Conservation (phyloP, 2,797 vertebrate genomes). For the Onychomys torridus region DNA sequence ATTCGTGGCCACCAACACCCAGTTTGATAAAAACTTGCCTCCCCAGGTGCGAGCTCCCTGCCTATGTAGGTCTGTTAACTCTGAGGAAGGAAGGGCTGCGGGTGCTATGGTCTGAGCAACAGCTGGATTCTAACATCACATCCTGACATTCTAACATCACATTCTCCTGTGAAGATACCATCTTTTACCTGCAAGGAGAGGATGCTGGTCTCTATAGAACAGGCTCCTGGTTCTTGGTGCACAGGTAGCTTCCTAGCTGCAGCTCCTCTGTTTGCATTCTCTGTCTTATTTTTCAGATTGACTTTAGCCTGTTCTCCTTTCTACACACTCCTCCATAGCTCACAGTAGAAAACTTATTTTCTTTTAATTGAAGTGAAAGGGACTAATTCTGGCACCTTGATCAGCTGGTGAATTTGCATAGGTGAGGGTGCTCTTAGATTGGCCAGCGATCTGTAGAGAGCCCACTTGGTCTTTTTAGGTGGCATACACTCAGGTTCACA, state of each 20-base stretch:
- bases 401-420: not conserved
- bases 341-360: not conserved
- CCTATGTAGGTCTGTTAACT: not conserved
- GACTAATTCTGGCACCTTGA: not conserved
- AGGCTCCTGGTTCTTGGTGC: not conserved
- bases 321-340: not conserved
- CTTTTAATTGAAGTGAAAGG: not conserved
- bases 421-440: not conserved
- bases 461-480: not conserved
- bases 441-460: not conserved
- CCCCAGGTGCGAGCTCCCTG: not conserved
- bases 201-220: not conserved
- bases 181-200: not conserved
- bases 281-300: not conserved
- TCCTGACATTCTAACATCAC: too few species aligned
- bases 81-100: not conserved
- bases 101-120: too few species aligned
- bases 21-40: not conserved
- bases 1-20: not conserved
- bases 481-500: not conserved
- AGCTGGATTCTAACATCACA: not conserved
- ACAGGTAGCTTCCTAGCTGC: not conserved
- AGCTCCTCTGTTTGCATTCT: not conserved
- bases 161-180: not conserved
- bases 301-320: not conserved